Base-by-base conservation (phyloP, 1,140 invertebrate genomes). In the Yoshiicerus persimilis region DNA sequence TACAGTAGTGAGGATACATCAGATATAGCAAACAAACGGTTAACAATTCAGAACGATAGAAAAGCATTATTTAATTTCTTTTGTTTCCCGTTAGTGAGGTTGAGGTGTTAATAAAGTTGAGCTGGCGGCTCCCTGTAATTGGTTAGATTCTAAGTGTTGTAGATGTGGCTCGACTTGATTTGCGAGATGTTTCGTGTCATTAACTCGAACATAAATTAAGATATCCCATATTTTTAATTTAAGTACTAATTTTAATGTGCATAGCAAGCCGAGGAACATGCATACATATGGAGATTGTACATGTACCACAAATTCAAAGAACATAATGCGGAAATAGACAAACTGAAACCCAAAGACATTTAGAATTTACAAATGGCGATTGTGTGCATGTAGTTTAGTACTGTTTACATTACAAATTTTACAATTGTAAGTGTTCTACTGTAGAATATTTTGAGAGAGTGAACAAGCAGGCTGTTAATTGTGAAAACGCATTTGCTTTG, bases 181-280 rank as follows among this genome's bases (percentile, higher is more conserved):
- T 32, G 30, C 34, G 30, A 36, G 32, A 80, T 80, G 75, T 23
- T 80, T 80, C 32, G 75, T 80, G 20, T 80, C 75, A 80, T 80
- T 36, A 80, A 38, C 32, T 80, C 32, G 20, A 36, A 20, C 30
- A 34, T n/a, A 34, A 36, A 80, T 36, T 80, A 80, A 80, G 75
- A 80, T 70, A 80, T 80, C 13, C 34, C 20, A 56, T 80, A 80
- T 80, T 80, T 70, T 80, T 80, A 80, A 80, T 80, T 80, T 36
- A 80, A 36, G 30, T 80, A 70, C 66, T 56, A 56, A 56, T 56
- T 70, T 70, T 70, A 70, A 70, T 70, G 66, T 25, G 13, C 66
- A 30, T 32, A 30, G 27, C 34, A 16, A n/a, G 16, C 47, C 47
- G 47, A 5, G 47, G 0, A 56, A 56, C 47, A 56, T 56, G 47